These are phyloP conservation scores for Zaprionus bogoriensis DNA, from an alignment of 2,888 invertebrate genomes.

Conservation along the genomic window DNA sequence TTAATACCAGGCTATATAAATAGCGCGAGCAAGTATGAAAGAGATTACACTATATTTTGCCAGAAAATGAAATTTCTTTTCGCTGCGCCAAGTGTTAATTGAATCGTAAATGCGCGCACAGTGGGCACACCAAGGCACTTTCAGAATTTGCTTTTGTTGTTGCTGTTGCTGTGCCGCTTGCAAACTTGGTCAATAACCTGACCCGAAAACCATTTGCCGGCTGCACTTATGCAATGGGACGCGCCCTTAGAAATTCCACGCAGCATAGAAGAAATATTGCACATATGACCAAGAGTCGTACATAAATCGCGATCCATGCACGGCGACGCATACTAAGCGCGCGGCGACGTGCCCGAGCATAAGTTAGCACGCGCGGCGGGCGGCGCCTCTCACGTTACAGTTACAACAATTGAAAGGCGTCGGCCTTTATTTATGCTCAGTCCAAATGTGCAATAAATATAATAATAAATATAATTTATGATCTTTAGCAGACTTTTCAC, in stretches of 20 bases:
- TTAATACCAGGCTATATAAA: too few relatives aligned
- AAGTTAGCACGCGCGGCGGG: not conserved
- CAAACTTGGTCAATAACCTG: conserved; percentile 10
- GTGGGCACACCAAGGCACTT: not conserved
- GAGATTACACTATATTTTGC: not conserved
- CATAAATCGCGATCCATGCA: conserved; percentile 46
- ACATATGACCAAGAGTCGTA: conserved; percentile 47
- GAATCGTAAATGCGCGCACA: not conserved
- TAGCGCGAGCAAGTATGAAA: not conserved
- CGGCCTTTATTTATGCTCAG: conserved; percentile 29
- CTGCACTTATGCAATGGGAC: conserved; percentile 33
- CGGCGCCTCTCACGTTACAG: conserved; percentile 7
- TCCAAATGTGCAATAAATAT: conserved; percentile 7
- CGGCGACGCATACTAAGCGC: conserved; percentile 54
- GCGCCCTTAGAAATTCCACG: conserved; percentile 35
- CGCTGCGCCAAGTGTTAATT: not conserved
- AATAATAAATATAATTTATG: conserved; percentile 16
- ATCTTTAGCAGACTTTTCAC: not conserved
- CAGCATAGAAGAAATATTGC: conserved; percentile 67
- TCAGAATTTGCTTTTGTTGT: not conserved
- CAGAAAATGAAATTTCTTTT: not conserved
- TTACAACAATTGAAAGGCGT: conserved; percentile 2
- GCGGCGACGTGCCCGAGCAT: conserved; percentile 46
- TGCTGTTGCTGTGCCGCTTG: too few relatives aligned
- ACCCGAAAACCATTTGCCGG: not conserved